These are phyloP conservation scores for Arbacia lixula DNA, from an alignment of 53 echinoderm and acorn worm genomes.

Conservation along the genomic window DNA sequence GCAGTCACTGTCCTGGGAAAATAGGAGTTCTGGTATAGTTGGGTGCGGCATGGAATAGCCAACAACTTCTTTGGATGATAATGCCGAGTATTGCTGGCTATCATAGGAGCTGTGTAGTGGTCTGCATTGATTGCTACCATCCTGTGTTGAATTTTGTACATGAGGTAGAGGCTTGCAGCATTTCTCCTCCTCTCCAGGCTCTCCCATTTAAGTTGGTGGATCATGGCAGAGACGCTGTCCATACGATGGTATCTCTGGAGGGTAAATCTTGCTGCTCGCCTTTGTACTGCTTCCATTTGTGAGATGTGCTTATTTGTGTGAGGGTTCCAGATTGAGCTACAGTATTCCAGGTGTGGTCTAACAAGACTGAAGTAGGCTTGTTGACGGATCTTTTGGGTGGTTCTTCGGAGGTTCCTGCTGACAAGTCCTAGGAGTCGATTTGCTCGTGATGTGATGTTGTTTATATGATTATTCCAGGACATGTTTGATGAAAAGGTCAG, in stretches of 20 bases:
- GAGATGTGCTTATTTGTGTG: no score
- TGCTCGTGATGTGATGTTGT: constrained; percentile 44
- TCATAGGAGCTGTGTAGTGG: constrained; percentile 20
- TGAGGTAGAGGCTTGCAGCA: constrained; percentile 23
- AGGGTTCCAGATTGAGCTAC: no score
- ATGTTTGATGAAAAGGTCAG: constrained; percentile 33
- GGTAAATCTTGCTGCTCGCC: constrained; percentile 56
- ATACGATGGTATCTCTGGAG: constrained; percentile 18
- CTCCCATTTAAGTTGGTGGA: constrained; percentile 14
- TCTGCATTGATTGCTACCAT: constrained; percentile 24
- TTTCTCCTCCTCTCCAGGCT: constrained; percentile 12
- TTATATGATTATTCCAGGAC: constrained; percentile 40
- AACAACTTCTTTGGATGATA: constrained; percentile 3
- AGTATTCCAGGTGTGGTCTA: constrained; percentile 55
- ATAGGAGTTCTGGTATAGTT: no score
- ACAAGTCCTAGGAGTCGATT: constrained; percentile 47
- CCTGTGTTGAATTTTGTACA: constrained; percentile 24
- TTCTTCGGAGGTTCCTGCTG: no score
- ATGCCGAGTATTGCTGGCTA: constrained; percentile 22
- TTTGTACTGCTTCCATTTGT: constrained; percentile 46
- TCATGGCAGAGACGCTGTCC: constrained; percentile 29
- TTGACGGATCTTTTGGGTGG: no score
- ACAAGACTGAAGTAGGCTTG: no score
- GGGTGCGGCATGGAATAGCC: no score
- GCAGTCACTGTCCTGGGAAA: no score